phyloP scores from a whole-genome alignment of 2,888 invertebrate species.

The Phoronis australis region DNA sequence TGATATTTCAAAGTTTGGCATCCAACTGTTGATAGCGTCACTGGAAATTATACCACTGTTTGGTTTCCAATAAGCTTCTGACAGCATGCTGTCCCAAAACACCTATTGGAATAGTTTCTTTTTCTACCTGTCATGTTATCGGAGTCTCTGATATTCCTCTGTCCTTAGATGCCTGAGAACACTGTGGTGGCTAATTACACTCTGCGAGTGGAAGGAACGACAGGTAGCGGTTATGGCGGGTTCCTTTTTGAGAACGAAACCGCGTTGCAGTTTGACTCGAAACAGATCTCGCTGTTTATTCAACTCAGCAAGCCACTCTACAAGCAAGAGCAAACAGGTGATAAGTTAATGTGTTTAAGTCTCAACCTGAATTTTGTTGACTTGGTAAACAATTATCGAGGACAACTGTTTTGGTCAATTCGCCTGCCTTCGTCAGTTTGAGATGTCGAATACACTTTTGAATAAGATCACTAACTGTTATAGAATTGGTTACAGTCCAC shows the following conservation, averaged over 20 bases:
- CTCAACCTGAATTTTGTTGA: too few species aligned
- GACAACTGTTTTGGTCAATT: too few species aligned
- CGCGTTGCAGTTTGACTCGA: conserved; percentile 73
- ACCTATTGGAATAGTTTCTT: neutral
- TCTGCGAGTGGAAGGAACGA: conserved; percentile 74
- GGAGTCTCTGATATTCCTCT: conserved; percentile 2
- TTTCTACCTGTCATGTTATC: neutral
- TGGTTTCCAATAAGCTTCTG: too few species aligned
- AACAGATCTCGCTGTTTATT: conserved; percentile 92
- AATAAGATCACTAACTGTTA: too few species aligned
- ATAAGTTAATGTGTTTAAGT: too few species aligned
- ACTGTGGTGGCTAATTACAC: conserved; percentile 79
- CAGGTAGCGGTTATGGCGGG: conserved; percentile 72
- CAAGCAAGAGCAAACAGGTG: conserved; percentile 75
- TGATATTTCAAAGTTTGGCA: neutral
- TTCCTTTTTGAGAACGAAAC: conserved; percentile 87
- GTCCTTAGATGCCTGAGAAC: conserved; percentile 69
- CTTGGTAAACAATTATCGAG: too few species aligned
- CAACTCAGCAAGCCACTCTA: conserved; percentile 93
- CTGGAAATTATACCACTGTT: too few species aligned
- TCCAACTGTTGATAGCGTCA: too few species aligned
- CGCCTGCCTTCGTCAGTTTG: too few species aligned
- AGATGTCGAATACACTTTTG: too few species aligned
- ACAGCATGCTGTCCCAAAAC: neutral
- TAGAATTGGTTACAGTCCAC: too few species aligned